Percentiles rank a stretch among this genome's conserved stretches.
phyloP scores from a whole-genome alignment of 2,888 invertebrate genomes.

The Meiosimyza platycephala region DNA sequence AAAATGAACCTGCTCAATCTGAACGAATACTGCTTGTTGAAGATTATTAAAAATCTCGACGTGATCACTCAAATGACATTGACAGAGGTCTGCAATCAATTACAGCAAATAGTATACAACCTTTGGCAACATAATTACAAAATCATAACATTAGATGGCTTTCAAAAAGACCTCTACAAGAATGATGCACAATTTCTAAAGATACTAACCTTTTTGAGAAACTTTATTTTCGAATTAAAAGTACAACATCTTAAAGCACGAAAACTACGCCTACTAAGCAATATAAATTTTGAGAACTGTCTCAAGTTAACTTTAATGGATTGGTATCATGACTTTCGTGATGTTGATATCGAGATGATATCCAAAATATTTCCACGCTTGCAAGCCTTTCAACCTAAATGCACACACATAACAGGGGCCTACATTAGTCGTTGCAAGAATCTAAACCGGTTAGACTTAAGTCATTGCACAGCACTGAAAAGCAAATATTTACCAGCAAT shows the following conservation, averaged over 20 bases:
- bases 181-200: not conserved
- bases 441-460: not conserved
- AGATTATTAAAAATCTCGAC: not conserved
- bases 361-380: not conserved
- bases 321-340: slow-evolving; percentile 9
- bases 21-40: not conserved
- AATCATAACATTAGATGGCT: not conserved
- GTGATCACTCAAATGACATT: not conserved
- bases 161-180: not conserved
- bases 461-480: not conserved
- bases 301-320: not conserved
- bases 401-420: not conserved
- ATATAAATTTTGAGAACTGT: not conserved
- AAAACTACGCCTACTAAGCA: not conserved
- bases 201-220: not conserved
- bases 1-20: slow-evolving; percentile 2
- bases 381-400: not conserved
- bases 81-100: not conserved
- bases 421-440: not conserved
- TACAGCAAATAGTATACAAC: not conserved
- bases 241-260: slow-evolving; percentile 6
- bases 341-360: not conserved
- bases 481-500: not conserved
- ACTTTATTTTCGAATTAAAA: not conserved
- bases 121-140: not conserved